Evolutionary conservation across 2,888 invertebrate species (phyloP).

Genomic region (Tenodera sinensis): DNA sequence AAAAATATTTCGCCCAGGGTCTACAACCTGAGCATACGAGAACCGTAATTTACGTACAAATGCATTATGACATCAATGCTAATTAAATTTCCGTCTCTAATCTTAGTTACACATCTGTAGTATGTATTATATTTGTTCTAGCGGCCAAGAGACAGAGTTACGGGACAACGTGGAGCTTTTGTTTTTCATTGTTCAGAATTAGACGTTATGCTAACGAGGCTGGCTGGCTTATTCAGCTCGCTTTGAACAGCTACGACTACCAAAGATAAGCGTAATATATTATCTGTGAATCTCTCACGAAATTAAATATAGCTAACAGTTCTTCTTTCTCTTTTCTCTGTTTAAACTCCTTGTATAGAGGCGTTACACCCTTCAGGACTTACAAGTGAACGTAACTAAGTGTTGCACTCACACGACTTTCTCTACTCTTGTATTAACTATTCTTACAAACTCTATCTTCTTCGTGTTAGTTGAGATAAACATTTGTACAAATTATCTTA

Average conservation of each 20-base stretch:
- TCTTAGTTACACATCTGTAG: neutral
- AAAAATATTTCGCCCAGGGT: neutral
- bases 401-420: too few relatives aligned
- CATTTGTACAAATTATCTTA: too few relatives aligned
- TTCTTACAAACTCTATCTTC: too few relatives aligned
- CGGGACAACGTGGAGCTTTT: neutral
- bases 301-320: neutral
- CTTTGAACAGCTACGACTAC: neutral
- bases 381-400: too few relatives aligned
- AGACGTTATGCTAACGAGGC: neutral
- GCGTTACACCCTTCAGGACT: too few relatives aligned
- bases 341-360: too few relatives aligned
- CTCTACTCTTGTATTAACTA: too few relatives aligned
- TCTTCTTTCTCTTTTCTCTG: too few relatives aligned
- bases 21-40: neutral
- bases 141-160: neutral
- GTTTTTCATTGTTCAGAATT: neutral
- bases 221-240: neutral
- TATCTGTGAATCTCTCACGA: neutral
- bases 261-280: neutral
- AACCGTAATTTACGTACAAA: neutral
- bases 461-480: too few relatives aligned
- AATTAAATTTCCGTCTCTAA: slow-evolving; percentile 5
- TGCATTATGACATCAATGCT: neutral
- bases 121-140: neutral